A percentile compares a stretch with the other conserved stretches of the same genome.
Evolutionary conservation across 2,797 vertebrate genomes (phyloP).

Genomic region (Etheostoma perlongum): DNA sequence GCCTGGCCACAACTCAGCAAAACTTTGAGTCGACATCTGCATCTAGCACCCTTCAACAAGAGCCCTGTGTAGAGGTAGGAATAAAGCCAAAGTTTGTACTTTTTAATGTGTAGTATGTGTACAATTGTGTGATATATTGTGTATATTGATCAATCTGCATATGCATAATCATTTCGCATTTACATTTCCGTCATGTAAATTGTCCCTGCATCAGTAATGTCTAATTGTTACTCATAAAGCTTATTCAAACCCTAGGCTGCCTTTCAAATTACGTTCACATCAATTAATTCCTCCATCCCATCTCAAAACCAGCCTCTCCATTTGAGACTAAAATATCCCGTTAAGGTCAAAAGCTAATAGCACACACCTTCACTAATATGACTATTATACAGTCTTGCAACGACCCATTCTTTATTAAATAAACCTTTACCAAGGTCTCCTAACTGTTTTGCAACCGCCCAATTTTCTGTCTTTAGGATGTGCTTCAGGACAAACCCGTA

Average conservation of each 20-base stretch:
- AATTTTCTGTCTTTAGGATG: constrained; percentile 72
- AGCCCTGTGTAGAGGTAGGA: constrained; percentile 77
- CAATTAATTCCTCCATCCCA: neutral
- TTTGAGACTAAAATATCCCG: neutral
- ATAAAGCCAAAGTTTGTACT: constrained; percentile 8
- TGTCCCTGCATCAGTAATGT: neutral
- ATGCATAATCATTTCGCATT: neutral
- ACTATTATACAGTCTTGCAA: neutral
- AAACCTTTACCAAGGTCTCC: neutral
- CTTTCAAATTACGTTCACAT: neutral
- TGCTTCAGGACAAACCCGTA: constrained; percentile 73
- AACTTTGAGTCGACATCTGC: constrained; percentile 66
- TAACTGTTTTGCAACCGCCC: neutral
- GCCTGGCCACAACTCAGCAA: constrained; percentile 71
- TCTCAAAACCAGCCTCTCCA: neutral
- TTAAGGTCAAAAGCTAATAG: neutral
- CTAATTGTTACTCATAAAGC: neutral
- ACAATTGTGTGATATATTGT: too few relatives aligned
- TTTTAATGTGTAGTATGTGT: constrained; percentile 1
- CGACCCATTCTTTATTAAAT: constrained; percentile 6
- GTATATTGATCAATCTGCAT: neutral
- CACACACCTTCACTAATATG: neutral
- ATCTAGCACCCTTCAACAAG: constrained; percentile 65
- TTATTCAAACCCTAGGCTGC: neutral
- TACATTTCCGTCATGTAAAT: neutral